These are phyloP conservation scores for Cataglyphis cursor DNA, from an alignment of 2,888 invertebrate genomes.

Conservation along the genomic window DNA sequence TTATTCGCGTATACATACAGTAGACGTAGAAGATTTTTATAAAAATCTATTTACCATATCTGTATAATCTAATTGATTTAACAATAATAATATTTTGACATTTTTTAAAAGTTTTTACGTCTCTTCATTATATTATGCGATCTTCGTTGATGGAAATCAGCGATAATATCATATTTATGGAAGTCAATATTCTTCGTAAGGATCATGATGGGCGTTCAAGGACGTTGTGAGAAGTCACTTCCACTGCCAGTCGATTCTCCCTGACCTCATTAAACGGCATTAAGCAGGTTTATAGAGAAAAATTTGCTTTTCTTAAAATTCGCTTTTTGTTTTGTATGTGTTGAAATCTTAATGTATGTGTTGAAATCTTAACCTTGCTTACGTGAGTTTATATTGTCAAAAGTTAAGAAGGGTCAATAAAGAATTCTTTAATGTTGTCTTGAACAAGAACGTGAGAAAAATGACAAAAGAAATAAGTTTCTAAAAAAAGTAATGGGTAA, in stretches of 20 bases:
- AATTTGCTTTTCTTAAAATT: neutral
- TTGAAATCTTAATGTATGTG: neutral
- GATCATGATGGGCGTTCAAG: slow-evolving; percentile 22
- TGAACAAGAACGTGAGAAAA: neutral
- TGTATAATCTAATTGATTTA: neutral
- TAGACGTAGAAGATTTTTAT: neutral
- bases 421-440: neutral
- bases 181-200: neutral
- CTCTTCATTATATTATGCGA: slow-evolving; percentile 3
- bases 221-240: slow-evolving; percentile 1
- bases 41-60: neutral
- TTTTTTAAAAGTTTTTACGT: neutral
- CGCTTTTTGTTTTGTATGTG: neutral
- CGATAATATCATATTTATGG: slow-evolving; percentile 1
- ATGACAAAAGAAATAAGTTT: neutral
- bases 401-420: neutral
- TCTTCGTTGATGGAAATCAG: slow-evolving; percentile 8
- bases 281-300: slow-evolving; percentile 8
- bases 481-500: neutral
- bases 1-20: neutral
- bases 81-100: neutral
- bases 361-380: neutral
- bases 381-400: neutral
- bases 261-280: slow-evolving; percentile 41
- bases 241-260: slow-evolving; percentile 46